Percentiles rank a stretch among this genome's conserved stretches.
Conservation (phyloP, 2,113 vertebrate genomes). For the Callionymus lyra region DNA sequence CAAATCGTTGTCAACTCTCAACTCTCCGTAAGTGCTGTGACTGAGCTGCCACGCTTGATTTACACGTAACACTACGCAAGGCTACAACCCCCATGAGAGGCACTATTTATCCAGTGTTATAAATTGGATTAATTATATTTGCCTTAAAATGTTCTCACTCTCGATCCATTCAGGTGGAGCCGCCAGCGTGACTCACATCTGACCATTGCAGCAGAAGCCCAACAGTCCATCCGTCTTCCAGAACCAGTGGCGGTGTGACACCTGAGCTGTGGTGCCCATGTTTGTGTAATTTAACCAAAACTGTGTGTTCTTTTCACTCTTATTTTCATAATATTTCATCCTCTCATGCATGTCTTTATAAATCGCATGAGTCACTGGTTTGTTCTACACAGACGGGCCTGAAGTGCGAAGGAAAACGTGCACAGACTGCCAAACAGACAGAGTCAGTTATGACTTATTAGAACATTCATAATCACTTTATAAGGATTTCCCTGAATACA, state of each 20-base stretch:
- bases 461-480: slow-evolving; percentile 28
- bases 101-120: slow-evolving; percentile 31
- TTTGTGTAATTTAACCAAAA: slow-evolving; percentile 20
- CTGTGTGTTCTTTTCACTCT: too few species aligned
- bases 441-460: slow-evolving; percentile 21
- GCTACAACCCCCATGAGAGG: slow-evolving; percentile 24
- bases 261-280: slow-evolving; percentile 3
- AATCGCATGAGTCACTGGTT: slow-evolving; percentile 3
- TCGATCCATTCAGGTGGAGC: slow-evolving; percentile 23
- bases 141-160: slow-evolving; percentile 37
- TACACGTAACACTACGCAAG: slow-evolving; percentile 12
- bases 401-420: slow-evolving; percentile 33
- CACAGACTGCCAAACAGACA: slow-evolving; percentile 23
- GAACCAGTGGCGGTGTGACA: slow-evolving; percentile 16
- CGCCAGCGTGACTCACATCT: slow-evolving; percentile 47
- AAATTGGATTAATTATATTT: slow-evolving; percentile 48
- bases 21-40: slow-evolving; percentile 17
- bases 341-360: slow-evolving; percentile 23
- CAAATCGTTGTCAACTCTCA: slow-evolving; percentile 31
- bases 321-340: slow-evolving; percentile 27
- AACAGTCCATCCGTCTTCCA: slow-evolving; percentile 18
- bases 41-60: too few species aligned
- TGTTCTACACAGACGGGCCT: slow-evolving; percentile 19
- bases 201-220: slow-evolving; percentile 21
- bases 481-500: slow-evolving; percentile 21